Base-by-base conservation (phyloP, 2,888 invertebrate genomes). In the Cryptosula pallasiana region DNA sequence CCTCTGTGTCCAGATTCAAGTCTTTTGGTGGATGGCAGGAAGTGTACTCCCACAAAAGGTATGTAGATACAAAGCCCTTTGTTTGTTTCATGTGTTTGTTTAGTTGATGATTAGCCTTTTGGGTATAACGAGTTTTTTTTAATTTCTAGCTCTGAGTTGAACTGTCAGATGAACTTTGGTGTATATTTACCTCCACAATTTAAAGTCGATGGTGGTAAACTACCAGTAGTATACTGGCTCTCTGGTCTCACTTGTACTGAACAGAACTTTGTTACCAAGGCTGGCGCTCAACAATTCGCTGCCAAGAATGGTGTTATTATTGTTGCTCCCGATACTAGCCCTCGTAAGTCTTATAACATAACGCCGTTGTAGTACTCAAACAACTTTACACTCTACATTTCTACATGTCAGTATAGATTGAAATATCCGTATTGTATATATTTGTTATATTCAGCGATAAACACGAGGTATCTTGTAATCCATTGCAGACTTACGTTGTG, bases 321-420 rank as follows among this genome's bases (percentile, higher is more conserved):
- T 71, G 92, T 99, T 1, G 92, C 91, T 74, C 96, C 98, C 0
- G 99, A 99, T 81, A 99, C 98, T 0, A 97, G 96, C 77, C 98
- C 98, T 0, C 88, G 89, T 83, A 78, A 77, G 80, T 77, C 32
- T 29, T n/a, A n/a, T n/a, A n/a, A n/a, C n/a, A n/a, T n/a, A n/a
- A n/a, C n/a, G n/a, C n/a, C n/a, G n/a, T n/a, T n/a, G n/a, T n/a
- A n/a, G n/a, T n/a, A n/a, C n/a, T n/a, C n/a, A n/a, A n/a, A n/a
- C n/a, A n/a, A n/a, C n/a, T n/a, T n/a, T n/a, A n/a, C n/a, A n/a
- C n/a, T n/a, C n/a, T n/a, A n/a, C n/a, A n/a, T n/a, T n/a, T n/a
- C n/a, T n/a, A n/a, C n/a, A n/a, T n/a, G n/a, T n/a, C n/a, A n/a
- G n/a, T n/a, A n/a, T n/a, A n/a, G n/a, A n/a, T n/a, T n/a, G n/a